Evolutionary conservation across 2,797 vertebrate species (phyloP).

Genomic region (Ceryle rudis): DNA sequence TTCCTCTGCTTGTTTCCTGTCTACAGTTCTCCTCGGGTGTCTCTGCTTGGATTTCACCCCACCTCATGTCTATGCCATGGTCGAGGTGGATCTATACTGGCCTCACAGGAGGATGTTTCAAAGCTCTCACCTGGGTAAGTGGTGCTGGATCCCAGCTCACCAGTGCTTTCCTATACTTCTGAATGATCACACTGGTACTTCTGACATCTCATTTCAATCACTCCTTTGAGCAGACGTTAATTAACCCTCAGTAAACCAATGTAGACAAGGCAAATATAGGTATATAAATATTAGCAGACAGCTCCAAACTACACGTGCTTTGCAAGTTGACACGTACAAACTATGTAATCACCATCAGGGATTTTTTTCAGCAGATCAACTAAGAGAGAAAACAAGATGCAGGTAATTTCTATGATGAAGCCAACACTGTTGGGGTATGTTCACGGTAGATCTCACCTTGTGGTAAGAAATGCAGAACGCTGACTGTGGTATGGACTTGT

Average conservation of each 20-base stretch:
- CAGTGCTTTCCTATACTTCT: neutral
- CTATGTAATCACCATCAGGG: neutral
- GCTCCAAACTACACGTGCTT: neutral
- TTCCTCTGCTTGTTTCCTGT: neutral
- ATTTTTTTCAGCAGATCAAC: neutral
- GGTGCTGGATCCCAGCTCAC: neutral
- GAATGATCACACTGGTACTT: neutral
- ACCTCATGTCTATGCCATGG: fast-evolving
- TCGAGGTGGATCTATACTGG: fast-evolving
- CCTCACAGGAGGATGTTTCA: neutral
- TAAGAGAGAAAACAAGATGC: neutral
- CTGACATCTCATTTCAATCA: neutral
- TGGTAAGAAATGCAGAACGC: neutral
- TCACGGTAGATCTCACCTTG: neutral
- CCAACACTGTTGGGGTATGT: neutral
- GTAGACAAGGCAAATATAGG: neutral
- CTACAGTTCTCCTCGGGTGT: neutral
- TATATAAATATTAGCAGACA: neutral
- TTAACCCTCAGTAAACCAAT: neutral
- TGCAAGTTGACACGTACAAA: neutral
- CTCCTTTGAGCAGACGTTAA: neutral
- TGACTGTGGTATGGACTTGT: neutral
- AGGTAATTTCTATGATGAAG: neutral
- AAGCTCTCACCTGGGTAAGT: neutral
- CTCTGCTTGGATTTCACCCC: neutral